phyloP scores from a whole-genome alignment of 2,888 invertebrate genomes.

The Steinernema hermaphroditum region DNA sequence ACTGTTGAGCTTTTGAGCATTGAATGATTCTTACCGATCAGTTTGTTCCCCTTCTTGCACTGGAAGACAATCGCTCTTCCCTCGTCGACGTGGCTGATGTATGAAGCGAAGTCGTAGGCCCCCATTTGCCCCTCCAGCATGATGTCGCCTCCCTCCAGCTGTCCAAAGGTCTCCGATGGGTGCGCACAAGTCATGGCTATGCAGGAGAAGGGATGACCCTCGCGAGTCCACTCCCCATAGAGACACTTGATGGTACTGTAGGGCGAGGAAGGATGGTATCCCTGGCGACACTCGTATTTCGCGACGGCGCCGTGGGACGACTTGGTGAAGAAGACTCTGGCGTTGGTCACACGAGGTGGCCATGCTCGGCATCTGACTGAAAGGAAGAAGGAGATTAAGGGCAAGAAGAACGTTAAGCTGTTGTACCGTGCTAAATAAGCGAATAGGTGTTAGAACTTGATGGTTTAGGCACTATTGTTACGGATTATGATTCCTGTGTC shows the following conservation, averaged over 20 bases:
- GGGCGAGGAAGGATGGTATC: constrained; percentile 70
- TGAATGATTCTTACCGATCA: constrained; percentile 66
- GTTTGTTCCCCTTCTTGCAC: constrained; percentile 66
- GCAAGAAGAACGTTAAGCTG: too few relatives aligned
- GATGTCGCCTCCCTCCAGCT: constrained; percentile 67
- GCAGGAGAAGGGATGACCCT: constrained; percentile 60
- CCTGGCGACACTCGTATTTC: constrained; percentile 88
- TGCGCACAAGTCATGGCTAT: constrained; percentile 65
- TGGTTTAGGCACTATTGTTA: too few relatives aligned
- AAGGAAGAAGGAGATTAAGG: too few relatives aligned
- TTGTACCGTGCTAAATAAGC: too few relatives aligned
- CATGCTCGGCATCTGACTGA: constrained; percentile 78
- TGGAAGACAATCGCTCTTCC: constrained; percentile 65
- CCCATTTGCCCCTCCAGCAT: constrained; percentile 68
- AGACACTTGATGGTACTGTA: constrained; percentile 78
- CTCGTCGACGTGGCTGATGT: constrained; percentile 64
- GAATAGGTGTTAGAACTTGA: too few relatives aligned
- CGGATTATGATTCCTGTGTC: too few relatives aligned
- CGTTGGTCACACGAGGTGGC: constrained; percentile 84
- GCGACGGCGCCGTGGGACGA: constrained; percentile 96
- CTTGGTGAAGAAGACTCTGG: constrained; percentile 93
- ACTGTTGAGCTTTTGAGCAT: neutral
- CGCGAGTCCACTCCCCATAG: constrained; percentile 82
- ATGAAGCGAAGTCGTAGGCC: constrained; percentile 69
- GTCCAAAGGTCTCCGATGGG: constrained; percentile 61